Base-by-base conservation (phyloP, 2,797 vertebrate genomes). In the Sebastes steindachneri region DNA sequence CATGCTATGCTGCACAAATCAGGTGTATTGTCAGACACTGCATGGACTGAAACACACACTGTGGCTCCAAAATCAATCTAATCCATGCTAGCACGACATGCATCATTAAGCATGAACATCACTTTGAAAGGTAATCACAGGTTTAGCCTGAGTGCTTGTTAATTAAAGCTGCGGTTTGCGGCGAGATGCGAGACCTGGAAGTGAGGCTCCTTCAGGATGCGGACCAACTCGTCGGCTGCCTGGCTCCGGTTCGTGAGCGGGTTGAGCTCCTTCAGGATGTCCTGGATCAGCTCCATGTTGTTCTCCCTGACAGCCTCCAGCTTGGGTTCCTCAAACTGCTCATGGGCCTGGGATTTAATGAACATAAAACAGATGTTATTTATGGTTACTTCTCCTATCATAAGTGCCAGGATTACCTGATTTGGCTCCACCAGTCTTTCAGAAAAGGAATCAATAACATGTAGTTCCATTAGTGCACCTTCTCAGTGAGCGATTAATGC, bases 231-330 rank as follows among this genome's bases (percentile, higher is more conserved):
- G 0, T 97, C 96, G 0, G 97, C 98, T 0, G 95, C 92, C 72
- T 94, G 92, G 88, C 96, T 97, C 64, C 88, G 93, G 59, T 95
- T 84, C 0, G 93, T 81, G 68, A 98, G 93, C 0, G 95, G 96
- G 2, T 93, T 94, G 54, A 99, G 96, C 91, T 99, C 98, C 14
- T 95, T 95, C 28, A 99, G 96, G 92, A 99, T 98, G 85, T 99
- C 98, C 96, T 98, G 97, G 79, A 98, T 96, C 93, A 99, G 94
- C 93, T 98, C 97, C 93, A 99, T 57, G 63, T 99, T 99, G 92
- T 99, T 97, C 81, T 97, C 98, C 7, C 98, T 90, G 78, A 99
- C 98, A 68, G 98, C 98, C 92, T 99, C 97, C 73, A 99, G 95
- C 86, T 97, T 97, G 0, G 96, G 96, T 91, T 98, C 98, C 91